Base-by-base conservation (phyloP, 2,113 vertebrate species). In the Puffinus mauretanicus region DNA sequence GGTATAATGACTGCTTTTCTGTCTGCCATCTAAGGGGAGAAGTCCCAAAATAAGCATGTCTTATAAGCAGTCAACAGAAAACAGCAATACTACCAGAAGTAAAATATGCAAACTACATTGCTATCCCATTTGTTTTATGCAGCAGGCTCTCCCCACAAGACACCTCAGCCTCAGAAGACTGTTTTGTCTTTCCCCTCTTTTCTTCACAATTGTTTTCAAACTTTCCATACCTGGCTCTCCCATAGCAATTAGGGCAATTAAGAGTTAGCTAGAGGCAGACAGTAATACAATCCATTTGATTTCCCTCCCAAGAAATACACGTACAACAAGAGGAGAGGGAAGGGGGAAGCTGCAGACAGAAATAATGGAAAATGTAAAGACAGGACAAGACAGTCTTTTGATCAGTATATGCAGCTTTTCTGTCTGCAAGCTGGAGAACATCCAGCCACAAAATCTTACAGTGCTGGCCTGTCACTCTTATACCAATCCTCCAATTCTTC, bases 381-480 rank as follows among this genome's bases (percentile, higher is more conserved):
- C 9, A 67, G 51, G 13, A 40, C 44, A 72, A 72, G 47, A 73
- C 16, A 80, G 14, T 9, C 6, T 62, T 86, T 82, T 67, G 27
- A 85, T 61, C 16, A 71, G 5, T 16, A 42, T 25, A 40, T 2
- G 5, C 7, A 20, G 8, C 11, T 92, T 58, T 67, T 76, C 20
- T 47, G 7, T 51, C 61, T 79, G n/a, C 17, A 76, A 52, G n/a
- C 27, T 34, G 20, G 54, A 90, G 52, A 85, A 16, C 38, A 91
- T 20, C 17, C 51, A 82, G 38, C 7, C 42, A 42, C 27, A 78
- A 84, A 94, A 72, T 5, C 11, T 66, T 54, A 32, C 4, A 40
- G 17, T 4, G 0, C 6, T 2, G 2, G 29, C 26, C 32, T 80
- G 42, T 38, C 26, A 54, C 13, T 67, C 36, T 13, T 44, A 1